Evolutionary conservation across 2,888 invertebrate genomes (phyloP).

Genomic region (Pandemis corylana): DNA sequence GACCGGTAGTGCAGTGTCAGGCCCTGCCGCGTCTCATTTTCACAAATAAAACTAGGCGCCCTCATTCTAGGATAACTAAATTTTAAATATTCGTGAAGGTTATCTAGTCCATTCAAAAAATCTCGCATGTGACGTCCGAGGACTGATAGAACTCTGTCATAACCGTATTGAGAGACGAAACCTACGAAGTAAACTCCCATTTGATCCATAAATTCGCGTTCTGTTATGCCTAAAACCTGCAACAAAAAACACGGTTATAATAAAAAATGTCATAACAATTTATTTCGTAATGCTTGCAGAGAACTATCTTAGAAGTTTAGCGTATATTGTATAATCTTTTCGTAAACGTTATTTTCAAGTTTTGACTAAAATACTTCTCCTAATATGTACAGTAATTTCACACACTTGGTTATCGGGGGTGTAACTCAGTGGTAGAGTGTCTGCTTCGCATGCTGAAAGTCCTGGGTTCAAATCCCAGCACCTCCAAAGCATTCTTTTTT

Average conservation of each 20-base stretch:
- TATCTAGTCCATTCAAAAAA: constrained; percentile 97
- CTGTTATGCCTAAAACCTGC: constrained; percentile 94
- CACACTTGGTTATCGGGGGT: constrained; percentile 60
- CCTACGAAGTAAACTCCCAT: constrained; percentile 98
- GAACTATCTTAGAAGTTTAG: neutral
- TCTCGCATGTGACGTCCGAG: constrained; percentile 97
- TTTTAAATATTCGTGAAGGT: constrained; percentile 98
- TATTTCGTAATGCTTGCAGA: neutral
- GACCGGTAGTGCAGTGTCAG: constrained; percentile 97
- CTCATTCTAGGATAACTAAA: constrained; percentile 96
- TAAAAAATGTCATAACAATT: neutral
- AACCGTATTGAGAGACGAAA: constrained; percentile 97
- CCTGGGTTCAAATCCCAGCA: constrained; percentile 88
- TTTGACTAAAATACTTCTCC: neutral
- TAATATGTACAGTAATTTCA: constrained; percentile 19
- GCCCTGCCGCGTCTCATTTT: constrained; percentile 96
- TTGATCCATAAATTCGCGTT: constrained; percentile 95
- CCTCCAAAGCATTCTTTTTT: constrained; percentile 69
- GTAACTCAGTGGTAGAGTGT: constrained; percentile 86
- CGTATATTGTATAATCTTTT: neutral
- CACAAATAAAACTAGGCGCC: constrained; percentile 98
- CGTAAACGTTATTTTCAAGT: neutral
- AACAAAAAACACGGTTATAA: constrained; percentile 40
- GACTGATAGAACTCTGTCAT: constrained; percentile 95
- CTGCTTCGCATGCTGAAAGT: constrained; percentile 88